Percentiles rank a stretch among this genome's conserved stretches.
Conservation (phyloP, 1,140 invertebrate species). For the Choristoneura fumiferana region DNA sequence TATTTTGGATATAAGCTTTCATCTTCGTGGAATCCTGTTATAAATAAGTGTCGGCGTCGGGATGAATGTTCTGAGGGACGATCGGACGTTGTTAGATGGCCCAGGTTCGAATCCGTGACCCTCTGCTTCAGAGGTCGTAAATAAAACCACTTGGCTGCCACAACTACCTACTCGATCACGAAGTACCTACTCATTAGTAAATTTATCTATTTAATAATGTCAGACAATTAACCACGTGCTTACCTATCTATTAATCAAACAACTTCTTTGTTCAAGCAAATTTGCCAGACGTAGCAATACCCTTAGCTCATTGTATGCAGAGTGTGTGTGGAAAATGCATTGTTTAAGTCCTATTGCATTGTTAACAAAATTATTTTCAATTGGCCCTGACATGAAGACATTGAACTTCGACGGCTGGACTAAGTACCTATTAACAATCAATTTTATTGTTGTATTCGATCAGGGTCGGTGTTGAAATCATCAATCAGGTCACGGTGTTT, state of each 20-base stretch:
- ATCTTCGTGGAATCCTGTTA: no score
- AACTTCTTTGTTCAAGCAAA: neutral
- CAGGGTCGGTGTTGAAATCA: slow-evolving; percentile 42
- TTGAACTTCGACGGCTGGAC: slow-evolving; percentile 49
- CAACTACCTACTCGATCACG: no score
- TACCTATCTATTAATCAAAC: neutral
- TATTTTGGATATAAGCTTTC: no score
- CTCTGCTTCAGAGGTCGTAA: no score
- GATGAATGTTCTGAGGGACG: no score
- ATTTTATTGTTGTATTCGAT: slow-evolving; percentile 30
- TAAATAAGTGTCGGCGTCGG: no score
- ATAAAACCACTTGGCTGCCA: no score
- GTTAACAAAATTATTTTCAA: slow-evolving; percentile 23
- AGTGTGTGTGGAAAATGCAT: slow-evolving; percentile 4
- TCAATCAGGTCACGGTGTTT: slow-evolving; percentile 41
- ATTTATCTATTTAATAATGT: no score
- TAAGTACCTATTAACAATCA: slow-evolving; percentile 10
- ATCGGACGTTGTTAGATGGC: no score
- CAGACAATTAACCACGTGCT: neutral
- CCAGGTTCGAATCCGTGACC: no score
- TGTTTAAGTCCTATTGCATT: slow-evolving; percentile 31
- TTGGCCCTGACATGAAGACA: slow-evolving; percentile 26
- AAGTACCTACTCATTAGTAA: no score
- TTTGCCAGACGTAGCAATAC: neutral
- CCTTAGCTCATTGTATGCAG: slow-evolving; percentile 2